phyloP scores from a whole-genome alignment of 2,113 vertebrate genomes.

The Crotalus helleri region DNA sequence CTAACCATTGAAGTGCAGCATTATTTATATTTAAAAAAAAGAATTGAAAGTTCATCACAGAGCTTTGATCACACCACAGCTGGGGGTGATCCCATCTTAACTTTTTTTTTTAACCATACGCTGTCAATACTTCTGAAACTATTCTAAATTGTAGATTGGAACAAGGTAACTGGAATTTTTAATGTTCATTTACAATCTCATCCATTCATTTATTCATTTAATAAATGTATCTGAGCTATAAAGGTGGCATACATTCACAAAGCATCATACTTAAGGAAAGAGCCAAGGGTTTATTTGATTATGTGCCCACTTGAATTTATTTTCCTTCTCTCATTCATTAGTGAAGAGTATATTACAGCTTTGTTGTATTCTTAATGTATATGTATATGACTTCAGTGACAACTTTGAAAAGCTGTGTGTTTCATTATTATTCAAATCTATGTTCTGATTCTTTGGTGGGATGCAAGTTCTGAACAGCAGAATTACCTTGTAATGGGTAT shows the following conservation, averaged over 20 bases:
- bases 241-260: not conserved
- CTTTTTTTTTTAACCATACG: not conserved
- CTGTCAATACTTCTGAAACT: not conserved
- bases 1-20: too few relatives aligned
- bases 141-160: not conserved
- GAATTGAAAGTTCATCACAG: not conserved
- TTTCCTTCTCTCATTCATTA: not conserved
- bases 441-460: slow-evolving; percentile 23
- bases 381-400: not conserved
- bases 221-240: not conserved
- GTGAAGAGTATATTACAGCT: not conserved
- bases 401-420: not conserved
- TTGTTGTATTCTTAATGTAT: not conserved
- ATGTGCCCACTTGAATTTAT: not conserved
- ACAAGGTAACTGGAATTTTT: not conserved
- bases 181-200: not conserved
- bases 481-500: not conserved
- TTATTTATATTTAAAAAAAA: too few relatives aligned
- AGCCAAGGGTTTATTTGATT: not conserved
- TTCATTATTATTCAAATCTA: not conserved
- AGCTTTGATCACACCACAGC: not conserved
- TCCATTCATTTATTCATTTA: not conserved
- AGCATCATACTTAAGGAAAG: not conserved
- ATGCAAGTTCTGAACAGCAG: not conserved
- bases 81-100: not conserved